Evolutionary conservation across 2,797 vertebrate species (phyloP), one percentile per base, ranked within the genome.

Genomic region (Myripristis jacobus): DNA sequence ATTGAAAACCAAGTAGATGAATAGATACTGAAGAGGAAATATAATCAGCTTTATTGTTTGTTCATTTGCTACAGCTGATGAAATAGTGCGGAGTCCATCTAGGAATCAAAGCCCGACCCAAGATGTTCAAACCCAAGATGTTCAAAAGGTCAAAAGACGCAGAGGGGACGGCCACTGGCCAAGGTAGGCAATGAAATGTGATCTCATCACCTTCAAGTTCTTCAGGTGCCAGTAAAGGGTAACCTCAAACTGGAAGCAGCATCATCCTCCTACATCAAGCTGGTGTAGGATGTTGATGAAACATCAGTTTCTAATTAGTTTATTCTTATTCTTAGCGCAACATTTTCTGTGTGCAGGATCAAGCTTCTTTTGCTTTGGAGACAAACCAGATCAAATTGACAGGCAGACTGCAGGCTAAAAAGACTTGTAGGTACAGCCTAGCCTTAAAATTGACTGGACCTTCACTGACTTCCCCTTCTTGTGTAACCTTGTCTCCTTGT

Each of bases 51-150:
- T 11, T 16, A 55, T 46, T 31, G 29, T 31, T n/a, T 9, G 15
- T 48, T 10, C 21, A 62, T 84, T 41, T 63, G 12, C 79, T 82
- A 58, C 73, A 90, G 82, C 59, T 76, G 24, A 55, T 29, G 24
- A 66, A 52, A 63, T 56, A 19, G 47, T 63, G 41, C 70, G 70
- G 73, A 74, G 67, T 75, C 73, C 25, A 72, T 70, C 65, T 7
- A 70, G 70, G 15, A 77, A 67, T 51, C 38, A 70, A 54, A 77
- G 41, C 29, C 5, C 29, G 24, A 48, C 4, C 16, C 62, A 82
- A 84, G 76, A 93, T 92, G 89, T 87, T 87, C 16, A 75, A 27
- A 48, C 5, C 16, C 62, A 82, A 84, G 75, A 93, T 92, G 89
- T 87, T 87, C 16, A 75, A 59, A 77, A 91, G 27, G 48, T 74